A percentile compares a stretch with the other conserved stretches of the same genome.
Conservation (phyloP, 2,888 invertebrate species). For the Theretra japonica region DNA sequence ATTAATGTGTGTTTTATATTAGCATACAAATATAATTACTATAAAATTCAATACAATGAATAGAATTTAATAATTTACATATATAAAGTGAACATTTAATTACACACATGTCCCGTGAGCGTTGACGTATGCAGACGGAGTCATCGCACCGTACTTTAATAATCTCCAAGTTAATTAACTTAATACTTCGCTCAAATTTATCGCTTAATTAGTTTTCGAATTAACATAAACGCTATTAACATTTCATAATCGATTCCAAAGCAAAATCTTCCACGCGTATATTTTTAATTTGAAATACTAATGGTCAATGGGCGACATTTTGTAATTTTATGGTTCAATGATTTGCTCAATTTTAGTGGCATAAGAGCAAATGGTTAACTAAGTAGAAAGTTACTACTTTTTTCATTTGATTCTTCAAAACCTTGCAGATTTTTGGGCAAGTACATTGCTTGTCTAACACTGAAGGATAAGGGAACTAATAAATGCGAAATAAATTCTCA, state of each 20-base stretch:
- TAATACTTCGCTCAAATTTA: constrained; percentile 15
- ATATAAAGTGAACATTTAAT: too few species aligned
- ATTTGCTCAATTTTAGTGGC: neutral
- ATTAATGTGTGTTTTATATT: too few species aligned
- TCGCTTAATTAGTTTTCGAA: constrained; percentile 20
- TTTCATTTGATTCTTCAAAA: too few species aligned
- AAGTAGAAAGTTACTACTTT: too few species aligned
- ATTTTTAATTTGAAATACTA: constrained; percentile 6
- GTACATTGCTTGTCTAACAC: too few species aligned
- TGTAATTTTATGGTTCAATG: neutral
- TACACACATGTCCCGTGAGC: neutral
- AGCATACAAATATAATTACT: too few species aligned
- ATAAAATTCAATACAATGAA: too few species aligned
- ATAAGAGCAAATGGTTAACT: too few species aligned
- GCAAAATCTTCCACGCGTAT: neutral
- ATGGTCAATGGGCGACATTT: neutral
- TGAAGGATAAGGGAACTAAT: too few species aligned
- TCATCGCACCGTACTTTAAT: constrained; percentile 2
- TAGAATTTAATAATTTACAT: too few species aligned
- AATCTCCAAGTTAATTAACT: constrained; percentile 14
- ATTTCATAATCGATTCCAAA: neutral
- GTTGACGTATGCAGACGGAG: neutral
- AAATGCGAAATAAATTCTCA: too few species aligned
- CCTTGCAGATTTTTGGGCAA: too few species aligned
- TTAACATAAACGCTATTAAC: constrained; percentile 24